phyloP scores from a whole-genome alignment of 2,113 vertebrate genomes.

The Podarcis cretensis region DNA sequence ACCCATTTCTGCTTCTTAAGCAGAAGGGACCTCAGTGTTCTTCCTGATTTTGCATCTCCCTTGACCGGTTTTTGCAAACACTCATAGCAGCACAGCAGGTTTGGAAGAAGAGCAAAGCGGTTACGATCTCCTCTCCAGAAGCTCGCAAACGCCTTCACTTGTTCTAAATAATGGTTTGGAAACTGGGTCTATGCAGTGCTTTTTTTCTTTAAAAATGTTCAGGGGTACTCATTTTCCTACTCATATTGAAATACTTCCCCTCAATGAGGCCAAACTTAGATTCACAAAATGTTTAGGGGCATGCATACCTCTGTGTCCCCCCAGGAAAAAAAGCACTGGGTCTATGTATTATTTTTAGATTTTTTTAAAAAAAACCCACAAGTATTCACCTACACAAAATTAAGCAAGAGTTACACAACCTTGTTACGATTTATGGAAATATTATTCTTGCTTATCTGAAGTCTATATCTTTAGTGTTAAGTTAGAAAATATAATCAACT shows the following conservation, averaged over 20 bases:
- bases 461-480: slow-evolving; percentile 37
- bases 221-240: no score
- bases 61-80: no score
- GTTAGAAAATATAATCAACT: slow-evolving; percentile 65
- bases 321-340: no score
- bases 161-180: no score
- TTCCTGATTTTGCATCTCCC: no score
- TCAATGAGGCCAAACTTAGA: background rate
- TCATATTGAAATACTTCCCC: no score
- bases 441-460: background rate
- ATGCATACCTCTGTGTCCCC: no score
- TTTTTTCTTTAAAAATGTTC: background rate
- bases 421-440: background rate
- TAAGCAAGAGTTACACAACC: background rate
- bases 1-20: accelerated
- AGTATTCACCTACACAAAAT: background rate
- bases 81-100: no score
- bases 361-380: background rate
- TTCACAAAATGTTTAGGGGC: background rate
- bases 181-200: background rate
- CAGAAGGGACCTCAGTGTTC: no score
- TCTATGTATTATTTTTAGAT: background rate
- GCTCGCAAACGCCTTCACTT: no score
- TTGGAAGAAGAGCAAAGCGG: no score
- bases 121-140: no score